These are phyloP conservation scores for Danaus plexippus DNA, from an alignment of 1,140 invertebrate genomes.

Conservation along the genomic window DNA sequence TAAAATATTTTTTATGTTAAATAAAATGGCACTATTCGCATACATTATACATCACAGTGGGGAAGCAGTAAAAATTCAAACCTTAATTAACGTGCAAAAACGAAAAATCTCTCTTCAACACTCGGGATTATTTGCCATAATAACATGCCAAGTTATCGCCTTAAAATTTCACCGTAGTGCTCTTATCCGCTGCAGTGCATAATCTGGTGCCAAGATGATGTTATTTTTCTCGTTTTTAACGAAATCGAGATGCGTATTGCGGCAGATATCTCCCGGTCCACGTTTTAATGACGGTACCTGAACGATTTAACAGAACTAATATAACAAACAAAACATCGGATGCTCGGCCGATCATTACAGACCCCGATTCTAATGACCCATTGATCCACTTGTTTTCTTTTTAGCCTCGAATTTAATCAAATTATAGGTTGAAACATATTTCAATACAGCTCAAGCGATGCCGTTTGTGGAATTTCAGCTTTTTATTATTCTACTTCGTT, in stretches of 20 bases:
- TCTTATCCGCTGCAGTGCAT: constrained; percentile 32
- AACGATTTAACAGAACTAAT: constrained; percentile 38
- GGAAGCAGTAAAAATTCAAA: constrained; percentile 10
- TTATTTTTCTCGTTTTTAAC: constrained; percentile 39
- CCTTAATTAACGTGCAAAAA: constrained; percentile 20
- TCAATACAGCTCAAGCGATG: constrained; percentile 62
- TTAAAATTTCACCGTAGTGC: constrained; percentile 36
- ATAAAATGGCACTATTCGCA: too few species aligned
- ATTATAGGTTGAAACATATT: constrained; percentile 70
- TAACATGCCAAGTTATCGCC: constrained; percentile 40
- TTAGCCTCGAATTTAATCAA: constrained; percentile 65
- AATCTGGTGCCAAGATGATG: constrained; percentile 39
- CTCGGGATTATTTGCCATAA: constrained; percentile 31
- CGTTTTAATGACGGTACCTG: constrained; percentile 42
- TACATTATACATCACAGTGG: too few species aligned
- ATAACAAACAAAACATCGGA: constrained; percentile 56
- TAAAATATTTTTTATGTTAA: too few species aligned
- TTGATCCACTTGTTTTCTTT: constrained; percentile 60
- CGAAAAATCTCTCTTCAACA: constrained; percentile 15
- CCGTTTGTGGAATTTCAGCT: constrained; percentile 63
- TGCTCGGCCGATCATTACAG: constrained; percentile 59
- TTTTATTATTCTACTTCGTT: constrained; percentile 62
- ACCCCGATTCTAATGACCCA: constrained; percentile 65
- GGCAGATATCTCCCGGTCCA: constrained; percentile 20
- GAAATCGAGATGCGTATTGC: constrained; percentile 37